These are phyloP conservation scores for Acipenser ruthenus DNA, from an alignment of 2,797 vertebrate species.

Conservation along the genomic window DNA sequence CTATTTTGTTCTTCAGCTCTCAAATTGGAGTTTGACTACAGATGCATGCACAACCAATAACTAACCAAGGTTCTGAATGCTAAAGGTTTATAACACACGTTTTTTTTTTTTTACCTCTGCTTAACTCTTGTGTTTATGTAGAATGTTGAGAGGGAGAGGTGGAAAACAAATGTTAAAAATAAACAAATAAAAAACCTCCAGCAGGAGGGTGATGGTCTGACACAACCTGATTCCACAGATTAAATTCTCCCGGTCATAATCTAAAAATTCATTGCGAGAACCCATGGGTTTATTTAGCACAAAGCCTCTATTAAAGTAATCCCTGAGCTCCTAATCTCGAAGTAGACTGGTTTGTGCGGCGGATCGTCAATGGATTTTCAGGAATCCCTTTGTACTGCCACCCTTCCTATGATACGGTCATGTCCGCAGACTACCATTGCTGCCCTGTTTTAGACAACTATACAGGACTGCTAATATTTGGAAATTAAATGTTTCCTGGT, in stretches of 20 bases:
- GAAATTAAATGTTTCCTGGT: slow-evolving; percentile 3
- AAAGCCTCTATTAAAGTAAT: slow-evolving; percentile 12
- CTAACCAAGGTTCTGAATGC: no score
- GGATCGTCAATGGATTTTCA: slow-evolving; percentile 1
- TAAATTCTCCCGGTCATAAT: neutral
- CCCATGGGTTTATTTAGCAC: slow-evolving; percentile 1
- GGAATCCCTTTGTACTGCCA: neutral
- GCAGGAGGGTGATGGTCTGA: neutral
- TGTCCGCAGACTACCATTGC: neutral
- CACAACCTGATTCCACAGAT: neutral
- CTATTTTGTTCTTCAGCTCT: no score
- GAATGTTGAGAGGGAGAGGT: neutral
- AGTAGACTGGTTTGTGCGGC: slow-evolving; percentile 4
- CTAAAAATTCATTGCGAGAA: slow-evolving; percentile 2
- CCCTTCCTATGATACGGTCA: neutral
- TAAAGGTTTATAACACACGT: no score
- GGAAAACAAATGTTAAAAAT: neutral
- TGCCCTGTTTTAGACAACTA: neutral
- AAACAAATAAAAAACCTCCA: neutral
- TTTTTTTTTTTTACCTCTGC: neutral
- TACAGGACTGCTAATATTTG: slow-evolving; percentile 1
- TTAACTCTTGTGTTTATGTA: neutral
- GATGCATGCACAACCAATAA: no score
- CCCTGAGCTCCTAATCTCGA: slow-evolving; percentile 6
- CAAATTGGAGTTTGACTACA: no score